These are phyloP conservation scores for Ceyx erithaca DNA, from an alignment of 2,797 vertebrate genomes.

Conservation along the genomic window DNA sequence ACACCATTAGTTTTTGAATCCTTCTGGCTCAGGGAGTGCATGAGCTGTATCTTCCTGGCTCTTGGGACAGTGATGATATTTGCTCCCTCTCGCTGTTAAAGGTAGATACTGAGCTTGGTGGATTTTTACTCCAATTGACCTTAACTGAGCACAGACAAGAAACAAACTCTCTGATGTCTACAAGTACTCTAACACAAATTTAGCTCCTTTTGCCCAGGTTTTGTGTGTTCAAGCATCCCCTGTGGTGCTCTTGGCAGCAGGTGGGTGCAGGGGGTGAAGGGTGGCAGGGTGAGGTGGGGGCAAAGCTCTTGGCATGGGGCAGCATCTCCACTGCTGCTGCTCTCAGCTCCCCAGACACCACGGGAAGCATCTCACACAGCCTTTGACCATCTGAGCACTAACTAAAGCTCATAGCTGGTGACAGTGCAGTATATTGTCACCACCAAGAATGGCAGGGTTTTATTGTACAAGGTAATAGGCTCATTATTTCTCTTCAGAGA, in stretches of 20 bases:
- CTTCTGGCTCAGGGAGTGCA: background rate
- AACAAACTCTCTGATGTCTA: background rate
- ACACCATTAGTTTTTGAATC: background rate
- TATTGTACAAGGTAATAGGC: background rate
- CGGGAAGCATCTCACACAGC: background rate
- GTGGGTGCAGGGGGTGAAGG: background rate
- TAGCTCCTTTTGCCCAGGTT: background rate
- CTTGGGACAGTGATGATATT: background rate
- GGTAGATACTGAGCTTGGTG: background rate
- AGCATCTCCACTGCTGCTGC: background rate
- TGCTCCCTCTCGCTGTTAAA: background rate
- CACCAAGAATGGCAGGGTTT: background rate
- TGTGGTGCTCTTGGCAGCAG: accelerated
- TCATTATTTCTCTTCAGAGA: background rate
- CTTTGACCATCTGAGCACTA: background rate
- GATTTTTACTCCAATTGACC: background rate
- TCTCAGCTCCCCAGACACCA: background rate
- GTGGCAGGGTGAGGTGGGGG: accelerated
- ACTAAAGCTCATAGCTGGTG: background rate
- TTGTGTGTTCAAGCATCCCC: background rate
- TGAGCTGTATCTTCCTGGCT: background rate
- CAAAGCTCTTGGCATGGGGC: background rate
- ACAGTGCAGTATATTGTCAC: accelerated
- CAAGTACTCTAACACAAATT: background rate
- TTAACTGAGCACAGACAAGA: background rate